Conservation (phyloP, 1,140 invertebrate species). For the Venturia canescens region DNA sequence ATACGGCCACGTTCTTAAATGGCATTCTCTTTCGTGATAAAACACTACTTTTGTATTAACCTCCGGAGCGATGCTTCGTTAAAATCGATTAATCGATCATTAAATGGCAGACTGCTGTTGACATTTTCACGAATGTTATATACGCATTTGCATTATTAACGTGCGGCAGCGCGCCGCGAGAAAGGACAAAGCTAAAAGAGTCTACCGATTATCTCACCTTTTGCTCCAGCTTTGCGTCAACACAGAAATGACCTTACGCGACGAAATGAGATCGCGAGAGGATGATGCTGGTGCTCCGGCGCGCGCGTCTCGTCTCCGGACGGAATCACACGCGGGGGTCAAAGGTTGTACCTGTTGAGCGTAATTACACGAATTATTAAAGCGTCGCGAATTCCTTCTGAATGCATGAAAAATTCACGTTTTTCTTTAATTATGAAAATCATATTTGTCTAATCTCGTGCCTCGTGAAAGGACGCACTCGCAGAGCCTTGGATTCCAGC, state of each 20-base stretch:
- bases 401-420: too few species aligned
- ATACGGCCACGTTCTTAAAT: slow-evolving; percentile 21
- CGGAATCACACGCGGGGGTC: slow-evolving; percentile 25
- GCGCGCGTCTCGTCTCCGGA: slow-evolving; percentile 55
- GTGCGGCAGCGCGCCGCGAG: too few species aligned
- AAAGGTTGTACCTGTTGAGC: not conserved
- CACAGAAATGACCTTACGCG: slow-evolving; percentile 55
- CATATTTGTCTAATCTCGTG: too few species aligned
- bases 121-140: slow-evolving; percentile 65
- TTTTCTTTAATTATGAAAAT: too few species aligned
- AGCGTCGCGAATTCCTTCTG: too few species aligned
- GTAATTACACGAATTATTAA: too few species aligned
- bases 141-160: slow-evolving; percentile 69
- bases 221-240: slow-evolving; percentile 35
- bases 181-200: not conserved
- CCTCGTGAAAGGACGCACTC: too few species aligned
- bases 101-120: slow-evolving; percentile 55
- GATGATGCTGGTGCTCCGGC: too few species aligned
- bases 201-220: not conserved
- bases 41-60: not conserved
- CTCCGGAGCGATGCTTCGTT: slow-evolving; percentile 22
- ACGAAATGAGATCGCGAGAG: slow-evolving; percentile 58
- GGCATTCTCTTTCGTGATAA: not conserved
- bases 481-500: too few species aligned
- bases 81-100: slow-evolving; percentile 60